Base-by-base conservation (phyloP, 2,797 vertebrate species). In the Dendrocincla tyrannina region DNA sequence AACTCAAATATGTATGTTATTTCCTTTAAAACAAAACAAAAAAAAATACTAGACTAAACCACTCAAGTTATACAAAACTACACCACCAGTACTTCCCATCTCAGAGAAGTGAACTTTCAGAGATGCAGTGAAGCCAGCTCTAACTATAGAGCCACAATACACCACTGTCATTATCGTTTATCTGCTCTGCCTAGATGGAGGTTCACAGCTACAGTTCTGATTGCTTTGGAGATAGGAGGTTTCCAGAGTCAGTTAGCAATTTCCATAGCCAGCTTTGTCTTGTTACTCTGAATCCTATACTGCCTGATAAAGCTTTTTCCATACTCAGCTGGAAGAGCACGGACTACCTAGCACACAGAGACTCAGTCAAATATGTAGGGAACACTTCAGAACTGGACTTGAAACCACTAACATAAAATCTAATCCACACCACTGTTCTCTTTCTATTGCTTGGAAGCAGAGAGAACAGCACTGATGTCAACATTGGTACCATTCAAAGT, bases 171-270 rank as follows among this genome's bases (percentile, higher is more conserved):
- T 9, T 83, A 73, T 78, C 91, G 90, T 77, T 72, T 73, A 92
- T 78, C 82, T 0, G 11, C 59, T 83, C 75, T 78, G 79, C 68
- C 73, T 33, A 42, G 33, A 60, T 28, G 41, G 60, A 47, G 58
- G 73, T 72, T 88, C 85, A 72, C 55, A 55, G 85, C 58, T 46
- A 39, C 89, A 66, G 64, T 72, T 94, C 73, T 49, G 91, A 95
- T 91, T 88, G 78, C 89, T 89, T 85, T 72, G 72, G 53, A 88
- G 93, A 93, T 91, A 93, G 1, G 52, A 4, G 2, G 47, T 90
- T 85, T 93, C 92, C 88, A 90, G 62, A 88, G 42, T 32, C 62
- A 88, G 55, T 83, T 94, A 69, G 50, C 79, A 81, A 80, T 94
- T 96, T 93, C 93, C 68, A 89, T 33, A 70, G 63, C 63, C 83